These are phyloP conservation scores for Diploptera punctata DNA, from an alignment of 2,888 invertebrate species.

Conservation along the genomic window DNA sequence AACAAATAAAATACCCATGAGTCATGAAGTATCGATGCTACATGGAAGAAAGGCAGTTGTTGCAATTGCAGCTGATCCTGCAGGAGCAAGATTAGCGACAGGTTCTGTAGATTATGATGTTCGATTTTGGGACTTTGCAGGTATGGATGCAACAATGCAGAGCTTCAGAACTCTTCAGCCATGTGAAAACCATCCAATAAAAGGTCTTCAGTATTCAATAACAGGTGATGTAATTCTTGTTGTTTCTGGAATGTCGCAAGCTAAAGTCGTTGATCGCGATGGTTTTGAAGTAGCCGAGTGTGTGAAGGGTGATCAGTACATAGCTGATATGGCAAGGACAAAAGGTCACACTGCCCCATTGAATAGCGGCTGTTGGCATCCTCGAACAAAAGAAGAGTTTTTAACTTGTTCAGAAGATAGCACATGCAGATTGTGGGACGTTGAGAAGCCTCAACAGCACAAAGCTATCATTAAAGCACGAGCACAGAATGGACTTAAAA, in stretches of 20 bases:
- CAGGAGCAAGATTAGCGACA: constrained; percentile 88
- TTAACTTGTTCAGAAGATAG: constrained; percentile 94
- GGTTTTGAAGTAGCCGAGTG: constrained; percentile 94
- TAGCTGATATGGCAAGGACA: constrained; percentile 91
- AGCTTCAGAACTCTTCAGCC: constrained; percentile 94
- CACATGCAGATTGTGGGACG: constrained; percentile 91
- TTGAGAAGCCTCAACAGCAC: constrained; percentile 80
- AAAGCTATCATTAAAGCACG: constrained; percentile 85
- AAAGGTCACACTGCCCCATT: constrained; percentile 94
- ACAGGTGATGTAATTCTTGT: constrained; percentile 95
- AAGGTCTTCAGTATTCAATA: constrained; percentile 86
- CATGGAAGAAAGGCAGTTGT: constrained; percentile 91
- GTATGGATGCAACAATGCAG: constrained; percentile 92
- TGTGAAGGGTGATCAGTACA: constrained; percentile 94
- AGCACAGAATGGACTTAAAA: constrained; percentile 84
- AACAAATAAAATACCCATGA: constrained; percentile 70
- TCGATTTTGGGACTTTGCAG: constrained; percentile 98
- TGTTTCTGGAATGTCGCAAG: constrained; percentile 89
- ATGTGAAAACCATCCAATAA: constrained; percentile 93
- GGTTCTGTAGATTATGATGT: constrained; percentile 97
- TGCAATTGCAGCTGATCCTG: constrained; percentile 90
- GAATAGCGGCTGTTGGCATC: constrained; percentile 94
- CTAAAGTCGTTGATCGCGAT: constrained; percentile 93
- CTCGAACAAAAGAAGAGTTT: constrained; percentile 88
- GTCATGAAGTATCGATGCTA: constrained; percentile 81